These are phyloP conservation scores for Leptoteleia sp. DNA, from an alignment of 1,140 invertebrate species.

Conservation along the genomic window DNA sequence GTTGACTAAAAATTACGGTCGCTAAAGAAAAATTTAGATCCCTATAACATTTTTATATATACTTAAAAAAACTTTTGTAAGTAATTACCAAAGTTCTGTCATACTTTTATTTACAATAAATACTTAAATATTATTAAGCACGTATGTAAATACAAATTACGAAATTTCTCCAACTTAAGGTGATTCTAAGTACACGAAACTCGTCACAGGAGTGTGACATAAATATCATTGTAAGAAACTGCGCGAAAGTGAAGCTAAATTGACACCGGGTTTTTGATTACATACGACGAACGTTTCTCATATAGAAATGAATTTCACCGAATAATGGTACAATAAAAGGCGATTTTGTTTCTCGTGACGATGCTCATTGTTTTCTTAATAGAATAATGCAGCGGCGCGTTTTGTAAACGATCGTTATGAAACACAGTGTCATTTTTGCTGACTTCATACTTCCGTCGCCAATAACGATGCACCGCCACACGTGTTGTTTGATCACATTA, in stretches of 20 bases:
- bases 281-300: constrained; percentile 8
- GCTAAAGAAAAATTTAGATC: no score
- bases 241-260: constrained; percentile 17
- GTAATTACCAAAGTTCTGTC: no score
- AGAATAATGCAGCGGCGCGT: constrained; percentile 36
- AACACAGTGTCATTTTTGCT: constrained; percentile 52
- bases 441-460: constrained; percentile 51
- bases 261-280: constrained; percentile 8
- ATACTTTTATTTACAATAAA: no score
- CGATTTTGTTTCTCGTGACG: constrained; percentile 25
- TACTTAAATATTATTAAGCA: no score
- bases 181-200: no score
- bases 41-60: no score
- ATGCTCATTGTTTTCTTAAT: constrained; percentile 48
- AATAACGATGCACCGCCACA: constrained; percentile 37
- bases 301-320: constrained; percentile 27
- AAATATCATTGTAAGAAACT: neutral
- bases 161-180: no score
- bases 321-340: constrained; percentile 47
- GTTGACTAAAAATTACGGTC: no score
- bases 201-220: neutral
- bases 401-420: constrained; percentile 55
- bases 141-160: no score
- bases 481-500: constrained; percentile 15
- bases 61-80: no score